These are phyloP conservation scores for Molothrus ater DNA, from an alignment of 2,797 vertebrate species.

Conservation along the genomic window DNA sequence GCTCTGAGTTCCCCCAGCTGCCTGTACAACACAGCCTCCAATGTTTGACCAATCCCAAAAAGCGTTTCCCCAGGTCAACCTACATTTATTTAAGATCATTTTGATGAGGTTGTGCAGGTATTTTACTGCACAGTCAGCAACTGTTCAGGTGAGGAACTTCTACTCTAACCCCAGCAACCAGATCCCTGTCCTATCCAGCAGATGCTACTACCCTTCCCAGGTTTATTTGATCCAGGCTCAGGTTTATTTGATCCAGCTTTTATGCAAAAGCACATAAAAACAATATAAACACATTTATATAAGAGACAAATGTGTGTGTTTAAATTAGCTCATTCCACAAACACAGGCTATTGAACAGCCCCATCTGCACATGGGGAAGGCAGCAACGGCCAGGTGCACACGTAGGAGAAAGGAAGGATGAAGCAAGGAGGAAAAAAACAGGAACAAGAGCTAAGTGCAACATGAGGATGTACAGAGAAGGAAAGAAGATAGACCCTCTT, in stretches of 20 bases:
- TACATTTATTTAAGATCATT: background rate
- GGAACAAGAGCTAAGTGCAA: background rate
- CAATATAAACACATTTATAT: background rate
- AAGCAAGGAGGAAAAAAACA: background rate
- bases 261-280: background rate
- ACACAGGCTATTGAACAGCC: background rate
- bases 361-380: background rate
- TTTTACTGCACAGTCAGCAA: background rate
- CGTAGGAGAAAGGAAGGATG: background rate
- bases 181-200: background rate
- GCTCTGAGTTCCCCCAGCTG: background rate
- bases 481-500: background rate
- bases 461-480: background rate
- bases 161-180: background rate
- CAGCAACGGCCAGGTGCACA: rapidly evolving
- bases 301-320: background rate
- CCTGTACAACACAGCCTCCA: background rate
- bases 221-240: background rate
- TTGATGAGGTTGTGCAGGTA: background rate
- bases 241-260: background rate
- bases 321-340: background rate
- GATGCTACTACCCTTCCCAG: background rate
- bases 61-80: background rate
- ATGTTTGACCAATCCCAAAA: background rate
- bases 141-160: background rate